A percentile compares a stretch with the other conserved stretches of the same genome.
Evolutionary conservation across 2,113 vertebrate genomes (phyloP).

Genomic region (Pomatorhinus ruficollis): DNA sequence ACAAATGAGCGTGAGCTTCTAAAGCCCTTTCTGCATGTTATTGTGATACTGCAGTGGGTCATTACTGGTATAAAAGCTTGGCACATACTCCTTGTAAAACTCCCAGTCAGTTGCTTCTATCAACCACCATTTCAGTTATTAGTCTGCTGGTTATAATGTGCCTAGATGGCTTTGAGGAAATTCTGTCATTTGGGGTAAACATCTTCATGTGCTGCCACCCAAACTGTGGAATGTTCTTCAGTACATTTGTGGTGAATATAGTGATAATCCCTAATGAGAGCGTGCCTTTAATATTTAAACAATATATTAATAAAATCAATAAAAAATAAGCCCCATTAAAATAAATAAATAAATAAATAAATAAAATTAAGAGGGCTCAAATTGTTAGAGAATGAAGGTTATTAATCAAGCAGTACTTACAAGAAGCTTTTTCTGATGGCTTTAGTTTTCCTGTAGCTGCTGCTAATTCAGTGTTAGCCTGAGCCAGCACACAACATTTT

Average conservation of each 20-base stretch:
- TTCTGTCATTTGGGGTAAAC: neutral
- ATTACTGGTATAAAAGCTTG: neutral
- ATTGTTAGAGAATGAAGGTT: neutral
- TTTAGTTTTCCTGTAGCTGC: slow-evolving; percentile 76
- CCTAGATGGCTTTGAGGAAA: neutral
- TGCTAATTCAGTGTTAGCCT: slow-evolving; percentile 80
- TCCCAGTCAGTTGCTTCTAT: neutral
- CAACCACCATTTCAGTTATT: neutral
- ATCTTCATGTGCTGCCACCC: neutral
- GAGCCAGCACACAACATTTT: slow-evolving; percentile 74
- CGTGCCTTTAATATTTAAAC: neutral
- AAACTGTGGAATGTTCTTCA: neutral
- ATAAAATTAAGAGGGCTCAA: neutral
- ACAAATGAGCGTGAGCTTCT: neutral
- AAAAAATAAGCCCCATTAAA: neutral
- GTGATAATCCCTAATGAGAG: neutral
- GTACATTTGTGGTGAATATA: neutral
- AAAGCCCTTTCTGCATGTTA: neutral
- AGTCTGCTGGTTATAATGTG: neutral
- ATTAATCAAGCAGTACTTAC: slow-evolving; percentile 58
- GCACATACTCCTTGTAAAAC: neutral
- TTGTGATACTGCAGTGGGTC: neutral
- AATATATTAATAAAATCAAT: neutral
- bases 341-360: neutral
- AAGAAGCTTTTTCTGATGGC: slow-evolving; percentile 77